These are phyloP conservation scores for Halocynthia aurantium DNA, from an alignment of 23 tunicate genomes.

Conservation along the genomic window DNA sequence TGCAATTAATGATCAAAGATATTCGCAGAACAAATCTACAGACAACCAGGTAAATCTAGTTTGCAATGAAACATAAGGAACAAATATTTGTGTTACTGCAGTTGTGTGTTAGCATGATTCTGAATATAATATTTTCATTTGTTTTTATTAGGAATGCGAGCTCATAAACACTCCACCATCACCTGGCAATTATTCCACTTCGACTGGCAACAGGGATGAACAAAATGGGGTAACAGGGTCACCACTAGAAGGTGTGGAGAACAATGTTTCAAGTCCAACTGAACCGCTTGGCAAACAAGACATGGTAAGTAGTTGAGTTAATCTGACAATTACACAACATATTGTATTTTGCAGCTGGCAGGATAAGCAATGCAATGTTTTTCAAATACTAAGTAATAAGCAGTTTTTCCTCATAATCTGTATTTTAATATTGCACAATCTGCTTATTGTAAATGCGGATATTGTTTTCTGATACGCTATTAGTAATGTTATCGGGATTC, in stretches of 20 bases:
- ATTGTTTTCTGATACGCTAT: no score
- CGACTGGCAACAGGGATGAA: conserved; percentile 11
- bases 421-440: no score
- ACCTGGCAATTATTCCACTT: conserved; percentile 34
- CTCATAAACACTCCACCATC: conserved; percentile 89
- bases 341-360: background rate
- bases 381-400: background rate
- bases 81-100: background rate
- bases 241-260: conserved; percentile 11
- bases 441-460: no score
- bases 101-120: background rate
- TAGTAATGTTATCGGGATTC: background rate
- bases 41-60: conserved; percentile 10
- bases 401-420: no score
- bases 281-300: conserved; percentile 2
- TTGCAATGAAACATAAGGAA: background rate
- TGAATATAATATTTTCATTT: background rate
- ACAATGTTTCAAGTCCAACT: conserved; percentile 13
- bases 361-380: background rate
- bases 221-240: conserved; percentile 1
- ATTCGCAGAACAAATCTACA: conserved; percentile 12
- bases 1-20: conserved; percentile 12
- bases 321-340: background rate
- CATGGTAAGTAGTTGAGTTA: conserved; percentile 3
- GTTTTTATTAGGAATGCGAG: conserved; percentile 43